A percentile compares a stretch with the other conserved stretches of the same genome.
These are phyloP conservation scores for Lophotriccus pileatus DNA, from an alignment of 2,797 vertebrate genomes.

Conservation along the genomic window DNA sequence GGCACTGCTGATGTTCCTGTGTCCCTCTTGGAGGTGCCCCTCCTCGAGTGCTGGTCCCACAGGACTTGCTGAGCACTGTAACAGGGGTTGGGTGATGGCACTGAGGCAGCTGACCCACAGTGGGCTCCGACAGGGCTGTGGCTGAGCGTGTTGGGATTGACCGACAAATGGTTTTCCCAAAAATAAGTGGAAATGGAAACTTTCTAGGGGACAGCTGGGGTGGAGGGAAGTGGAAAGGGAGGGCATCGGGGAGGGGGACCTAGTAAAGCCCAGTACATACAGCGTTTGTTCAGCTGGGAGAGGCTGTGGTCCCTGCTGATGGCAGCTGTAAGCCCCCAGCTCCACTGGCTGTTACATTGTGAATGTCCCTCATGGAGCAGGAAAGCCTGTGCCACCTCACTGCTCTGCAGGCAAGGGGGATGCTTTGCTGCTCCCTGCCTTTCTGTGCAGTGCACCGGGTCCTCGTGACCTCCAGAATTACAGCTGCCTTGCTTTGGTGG, in stretches of 20 bases:
- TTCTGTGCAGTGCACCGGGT: not conserved
- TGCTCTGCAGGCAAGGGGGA: accelerated
- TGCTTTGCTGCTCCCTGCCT: not conserved
- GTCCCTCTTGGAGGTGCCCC: accelerated
- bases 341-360: accelerated
- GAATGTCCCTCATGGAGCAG: accelerated
- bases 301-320: accelerated
- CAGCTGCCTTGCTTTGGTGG: not conserved
- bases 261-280: accelerated
- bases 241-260: not conserved
- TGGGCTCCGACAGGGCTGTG: accelerated
- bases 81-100: not conserved
- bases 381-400: not conserved
- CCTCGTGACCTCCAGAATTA: not conserved
- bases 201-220: not conserved
- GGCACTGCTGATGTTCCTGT: not conserved
- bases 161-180: not conserved
- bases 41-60: accelerated
- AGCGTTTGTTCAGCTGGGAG: not conserved
- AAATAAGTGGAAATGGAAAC: not conserved
- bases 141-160: accelerated
- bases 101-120: not conserved
- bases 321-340: not conserved
- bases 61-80: accelerated
- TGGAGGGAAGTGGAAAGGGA: not conserved